Base-by-base conservation (phyloP, 2,797 vertebrate species). In the Crocodylus rhombifer region DNA sequence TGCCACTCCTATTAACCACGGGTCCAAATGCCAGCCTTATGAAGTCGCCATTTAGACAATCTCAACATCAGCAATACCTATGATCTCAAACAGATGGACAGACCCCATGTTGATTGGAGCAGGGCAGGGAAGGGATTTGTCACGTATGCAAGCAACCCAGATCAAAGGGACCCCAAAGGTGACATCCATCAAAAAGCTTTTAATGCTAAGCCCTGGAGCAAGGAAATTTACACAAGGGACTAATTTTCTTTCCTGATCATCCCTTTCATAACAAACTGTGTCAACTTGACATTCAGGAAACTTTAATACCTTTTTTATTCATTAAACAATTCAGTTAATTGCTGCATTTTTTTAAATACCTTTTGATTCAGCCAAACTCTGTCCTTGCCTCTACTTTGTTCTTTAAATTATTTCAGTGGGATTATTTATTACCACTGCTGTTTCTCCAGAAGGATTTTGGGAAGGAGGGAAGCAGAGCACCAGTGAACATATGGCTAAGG, bases 201-300 rank as follows among this genome's bases (percentile, higher is more conserved):
- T 96, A 93, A 90, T 92, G 87, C 79, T 62, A 7, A 36, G 87
- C 84, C 91, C 77, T 73, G 62, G 69, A 83, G 82, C 84, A 28
- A 61, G 64, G 81, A 91, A 92, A 82, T 80, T 61, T 88, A 60
- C 95, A 80, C 86, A 57, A 78, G 91, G 93, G 94, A 90, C 85
- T 91, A 4, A 10, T 92, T 95, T 90, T 51, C 75, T 75, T 91
- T 80, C 87, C 64, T 65, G 81, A 87, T 74, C 0, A 71, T 15
- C 4, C 76, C 55, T 62, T 77, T 89, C 64, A 1, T 58, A 61
- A 89, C 91, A 87, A 84, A 26, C 18, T 65, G 28, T 75, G 79
- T 96, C 88, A 94, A 82, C 92, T 60, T 94, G 86, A 94, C 81
- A 84, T 93, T 85, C 84, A 87, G 60, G 77, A 82, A 84, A 83